Percentiles rank a stretch among this genome's conserved stretches.
These are phyloP conservation scores for Scarus forsteni DNA, from an alignment of 2,797 vertebrate genomes.

Conservation along the genomic window DNA sequence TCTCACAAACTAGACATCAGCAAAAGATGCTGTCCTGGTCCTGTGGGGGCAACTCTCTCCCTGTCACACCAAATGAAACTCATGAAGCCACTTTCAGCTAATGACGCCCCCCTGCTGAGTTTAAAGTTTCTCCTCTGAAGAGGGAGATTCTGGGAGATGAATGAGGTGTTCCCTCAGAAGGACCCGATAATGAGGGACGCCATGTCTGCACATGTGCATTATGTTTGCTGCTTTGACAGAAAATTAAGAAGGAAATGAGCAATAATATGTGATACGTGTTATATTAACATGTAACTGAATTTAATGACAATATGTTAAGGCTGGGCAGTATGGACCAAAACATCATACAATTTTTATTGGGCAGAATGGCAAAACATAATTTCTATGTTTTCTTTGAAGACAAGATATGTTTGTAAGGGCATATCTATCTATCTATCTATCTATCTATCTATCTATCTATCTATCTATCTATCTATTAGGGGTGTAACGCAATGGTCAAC, in stretches of 20 bases:
- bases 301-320: too few relatives aligned
- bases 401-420: too few relatives aligned
- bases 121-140: conserved; percentile 33
- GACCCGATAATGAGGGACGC: conserved; percentile 5
- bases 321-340: too few relatives aligned
- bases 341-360: too few relatives aligned
- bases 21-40: conserved; percentile 17
- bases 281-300: too few relatives aligned
- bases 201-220: conserved; percentile 2
- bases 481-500: too few relatives aligned
- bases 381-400: too few relatives aligned
- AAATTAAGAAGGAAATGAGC: background rate
- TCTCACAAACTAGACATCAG: conserved; percentile 26
- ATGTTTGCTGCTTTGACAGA: background rate
- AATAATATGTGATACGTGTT: too few relatives aligned
- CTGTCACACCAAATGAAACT: conserved; percentile 46
- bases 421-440: too few relatives aligned
- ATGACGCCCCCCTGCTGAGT: conserved; percentile 29
- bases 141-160: conserved; percentile 13
- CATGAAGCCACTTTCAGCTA: conserved; percentile 26
- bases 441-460: too few relatives aligned
- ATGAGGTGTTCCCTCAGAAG: conserved; percentile 13
- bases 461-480: too few relatives aligned
- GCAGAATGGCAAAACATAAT: too few relatives aligned
- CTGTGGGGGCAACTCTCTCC: conserved; percentile 21